These are phyloP conservation scores for Hiodon tergisus DNA, from an alignment of 2,113 vertebrate genomes.

Conservation along the genomic window DNA sequence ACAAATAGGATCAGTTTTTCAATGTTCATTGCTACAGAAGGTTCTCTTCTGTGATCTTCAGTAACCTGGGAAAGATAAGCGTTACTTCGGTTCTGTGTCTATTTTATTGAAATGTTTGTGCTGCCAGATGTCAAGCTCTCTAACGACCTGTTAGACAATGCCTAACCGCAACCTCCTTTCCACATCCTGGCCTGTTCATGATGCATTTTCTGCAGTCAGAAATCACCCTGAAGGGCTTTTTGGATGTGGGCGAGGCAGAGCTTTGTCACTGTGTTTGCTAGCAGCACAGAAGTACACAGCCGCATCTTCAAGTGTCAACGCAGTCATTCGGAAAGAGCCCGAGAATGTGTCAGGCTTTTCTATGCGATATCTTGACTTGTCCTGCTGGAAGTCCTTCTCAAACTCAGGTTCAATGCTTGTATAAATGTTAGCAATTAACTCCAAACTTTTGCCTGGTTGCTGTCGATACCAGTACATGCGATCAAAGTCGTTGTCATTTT, in stretches of 20 bases:
- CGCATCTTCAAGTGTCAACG: neutral
- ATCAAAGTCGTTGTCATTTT: neutral
- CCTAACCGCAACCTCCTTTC: too few species aligned
- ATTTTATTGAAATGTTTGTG: too few species aligned
- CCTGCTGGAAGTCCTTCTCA: constrained; percentile 6
- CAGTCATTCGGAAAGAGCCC: constrained; percentile 5
- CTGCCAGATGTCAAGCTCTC: too few species aligned
- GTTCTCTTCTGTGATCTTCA: neutral
- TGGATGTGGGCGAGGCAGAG: neutral
- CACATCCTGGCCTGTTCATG: too few species aligned
- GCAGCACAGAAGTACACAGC: constrained; percentile 10
- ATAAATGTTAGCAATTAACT: neutral
- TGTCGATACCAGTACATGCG: constrained; percentile 18
- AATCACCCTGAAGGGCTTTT: neutral
- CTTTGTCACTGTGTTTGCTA: constrained; percentile 11
- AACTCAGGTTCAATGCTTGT: neutral
- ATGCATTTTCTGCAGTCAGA: neutral
- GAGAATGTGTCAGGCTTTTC: neutral
- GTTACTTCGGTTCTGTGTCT: neutral
- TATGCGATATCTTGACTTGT: neutral
- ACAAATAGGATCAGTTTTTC: neutral
- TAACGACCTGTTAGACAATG: too few species aligned
- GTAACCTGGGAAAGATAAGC: neutral
- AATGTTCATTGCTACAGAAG: neutral
- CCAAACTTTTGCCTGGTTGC: neutral